Conservation (phyloP, 2,113 vertebrate genomes). For the Phrynocephalus versicolor region DNA sequence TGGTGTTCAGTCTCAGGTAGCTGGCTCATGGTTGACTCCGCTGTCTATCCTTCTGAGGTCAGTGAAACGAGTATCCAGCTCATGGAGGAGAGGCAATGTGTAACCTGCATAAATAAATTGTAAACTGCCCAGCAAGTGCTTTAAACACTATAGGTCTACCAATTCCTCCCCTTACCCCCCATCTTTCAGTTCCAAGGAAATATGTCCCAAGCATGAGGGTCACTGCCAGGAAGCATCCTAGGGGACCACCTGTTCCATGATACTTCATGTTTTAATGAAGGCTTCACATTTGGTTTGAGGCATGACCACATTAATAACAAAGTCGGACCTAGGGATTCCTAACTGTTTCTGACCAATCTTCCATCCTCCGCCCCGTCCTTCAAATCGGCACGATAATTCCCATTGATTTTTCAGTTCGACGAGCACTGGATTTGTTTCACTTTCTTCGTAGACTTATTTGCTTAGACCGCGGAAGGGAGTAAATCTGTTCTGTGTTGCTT, state of each 20-base stretch:
- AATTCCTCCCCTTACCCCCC: no score
- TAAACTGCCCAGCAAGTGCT: no score
- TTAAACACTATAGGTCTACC: no score
- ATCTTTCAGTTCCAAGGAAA: conserved; percentile 6
- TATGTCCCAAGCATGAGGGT: not conserved
- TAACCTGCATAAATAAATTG: no score
- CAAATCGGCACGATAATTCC: conserved; percentile 29
- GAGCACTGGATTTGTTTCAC: not conserved
- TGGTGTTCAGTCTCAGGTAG: no score
- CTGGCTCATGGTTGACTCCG: no score
- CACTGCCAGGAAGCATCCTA: not conserved
- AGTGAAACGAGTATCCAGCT: no score
- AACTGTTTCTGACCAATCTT: not conserved
- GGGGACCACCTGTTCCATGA: not conserved
- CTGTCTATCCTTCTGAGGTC: no score
- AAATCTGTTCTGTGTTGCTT: conserved; percentile 12
- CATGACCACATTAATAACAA: conserved; percentile 12
- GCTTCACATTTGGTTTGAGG: not conserved
- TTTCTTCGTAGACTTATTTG: conserved; percentile 6
- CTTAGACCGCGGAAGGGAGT: conserved; percentile 25
- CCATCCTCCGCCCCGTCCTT: not conserved
- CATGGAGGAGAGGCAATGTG: no score
- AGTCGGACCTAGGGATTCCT: not conserved
- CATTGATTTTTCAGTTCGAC: conserved; percentile 19
- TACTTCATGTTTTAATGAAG: conserved; percentile 4